These are phyloP conservation scores for Brachystomella parvula DNA, from an alignment of 1,140 invertebrate species.

Conservation along the genomic window DNA sequence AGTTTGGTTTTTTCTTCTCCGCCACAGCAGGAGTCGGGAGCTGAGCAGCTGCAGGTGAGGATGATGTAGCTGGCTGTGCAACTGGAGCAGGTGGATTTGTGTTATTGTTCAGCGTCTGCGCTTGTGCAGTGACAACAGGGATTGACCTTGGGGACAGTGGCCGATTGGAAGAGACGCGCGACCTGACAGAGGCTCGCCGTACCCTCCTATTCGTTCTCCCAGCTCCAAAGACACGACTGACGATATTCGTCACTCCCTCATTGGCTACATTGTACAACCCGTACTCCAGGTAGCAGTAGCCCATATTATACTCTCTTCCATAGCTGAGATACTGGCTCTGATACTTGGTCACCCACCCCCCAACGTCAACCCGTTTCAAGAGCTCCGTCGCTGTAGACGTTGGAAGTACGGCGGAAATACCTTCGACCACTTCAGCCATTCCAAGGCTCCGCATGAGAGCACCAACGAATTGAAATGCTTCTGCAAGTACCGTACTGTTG, in stretches of 20 bases:
- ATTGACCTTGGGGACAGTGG: not conserved
- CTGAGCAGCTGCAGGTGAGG: not conserved
- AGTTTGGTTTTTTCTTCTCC: constrained; percentile 1
- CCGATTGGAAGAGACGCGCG: not conserved
- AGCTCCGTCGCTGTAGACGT: constrained; percentile 30
- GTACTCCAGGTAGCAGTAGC: constrained; percentile 38
- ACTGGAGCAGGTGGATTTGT: not conserved
- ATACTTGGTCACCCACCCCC: constrained; percentile 33
- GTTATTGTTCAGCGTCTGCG: too few species aligned
- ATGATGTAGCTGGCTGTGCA: not conserved
- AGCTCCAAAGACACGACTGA: constrained; percentile 19
- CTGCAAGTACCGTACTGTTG: constrained; percentile 33
- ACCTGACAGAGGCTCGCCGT: not conserved
- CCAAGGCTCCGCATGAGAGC: constrained; percentile 29
- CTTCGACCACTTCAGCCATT: constrained; percentile 29
- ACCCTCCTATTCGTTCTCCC: constrained; percentile 18
- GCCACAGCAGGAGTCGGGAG: not conserved
- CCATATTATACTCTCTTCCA: constrained; percentile 34
- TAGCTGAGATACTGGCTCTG: constrained; percentile 30
- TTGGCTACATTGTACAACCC: constrained; percentile 32
- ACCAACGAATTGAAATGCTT: constrained; percentile 34
- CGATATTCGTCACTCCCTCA: constrained; percentile 30
- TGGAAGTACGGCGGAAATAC: constrained; percentile 31
- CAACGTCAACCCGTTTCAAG: constrained; percentile 33
- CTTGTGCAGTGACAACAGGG: not conserved